These are phyloP conservation scores for Ophraella communa DNA, from an alignment of 2,888 invertebrate genomes.

Conservation along the genomic window DNA sequence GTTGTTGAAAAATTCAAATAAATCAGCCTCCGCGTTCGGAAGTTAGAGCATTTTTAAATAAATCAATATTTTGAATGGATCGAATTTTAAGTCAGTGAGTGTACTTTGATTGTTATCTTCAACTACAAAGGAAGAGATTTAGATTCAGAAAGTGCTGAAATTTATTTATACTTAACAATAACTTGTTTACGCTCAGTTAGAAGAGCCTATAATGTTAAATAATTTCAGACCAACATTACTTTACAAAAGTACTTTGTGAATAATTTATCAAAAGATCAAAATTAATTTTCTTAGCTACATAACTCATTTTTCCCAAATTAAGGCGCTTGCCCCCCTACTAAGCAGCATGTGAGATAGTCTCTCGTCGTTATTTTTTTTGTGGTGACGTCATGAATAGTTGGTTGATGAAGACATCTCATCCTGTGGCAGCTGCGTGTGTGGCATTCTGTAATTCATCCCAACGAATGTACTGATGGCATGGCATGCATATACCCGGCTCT, in stretches of 20 bases:
- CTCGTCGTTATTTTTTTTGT: conserved; percentile 35
- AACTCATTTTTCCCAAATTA: conserved; percentile 1
- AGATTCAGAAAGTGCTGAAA: too few species aligned
- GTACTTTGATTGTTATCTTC: too few species aligned
- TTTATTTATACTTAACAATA: too few species aligned
- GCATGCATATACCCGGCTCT: conserved; percentile 25
- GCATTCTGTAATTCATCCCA: conserved; percentile 56
- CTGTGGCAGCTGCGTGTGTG: conserved; percentile 59
- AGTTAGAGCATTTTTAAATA: too few species aligned
- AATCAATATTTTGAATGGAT: too few species aligned
- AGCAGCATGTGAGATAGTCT: conserved; percentile 29
- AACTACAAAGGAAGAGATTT: too few species aligned
- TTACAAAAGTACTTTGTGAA: neutral
- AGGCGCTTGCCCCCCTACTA: conserved; percentile 28
- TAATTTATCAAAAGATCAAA: neutral
- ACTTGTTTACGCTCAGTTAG: too few species aligned
- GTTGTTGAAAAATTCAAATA: too few species aligned
- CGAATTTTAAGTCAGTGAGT: too few species aligned
- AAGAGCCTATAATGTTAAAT: too few species aligned
- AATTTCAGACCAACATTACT: too few species aligned
- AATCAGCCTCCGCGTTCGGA: too few species aligned
- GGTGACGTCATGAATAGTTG: conserved; percentile 59
- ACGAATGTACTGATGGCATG: conserved; percentile 34
- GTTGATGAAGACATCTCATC: conserved; percentile 61
- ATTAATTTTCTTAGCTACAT: neutral